These are phyloP conservation scores for Daboia siamensis DNA, from an alignment of 2,113 vertebrate species.

Conservation along the genomic window DNA sequence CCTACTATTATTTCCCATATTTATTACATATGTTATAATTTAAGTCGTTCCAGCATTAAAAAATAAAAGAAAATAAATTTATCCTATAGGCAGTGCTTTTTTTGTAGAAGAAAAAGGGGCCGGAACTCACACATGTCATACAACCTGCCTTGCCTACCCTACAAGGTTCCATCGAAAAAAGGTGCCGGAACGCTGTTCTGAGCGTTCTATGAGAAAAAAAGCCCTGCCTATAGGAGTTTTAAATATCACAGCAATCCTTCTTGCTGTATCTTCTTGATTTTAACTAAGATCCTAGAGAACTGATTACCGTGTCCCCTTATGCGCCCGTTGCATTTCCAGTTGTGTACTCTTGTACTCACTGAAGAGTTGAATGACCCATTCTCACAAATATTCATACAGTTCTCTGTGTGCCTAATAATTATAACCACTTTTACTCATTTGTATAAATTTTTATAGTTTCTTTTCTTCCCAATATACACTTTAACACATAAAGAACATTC, in stretches of 20 bases:
- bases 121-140: no score
- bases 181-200: no score
- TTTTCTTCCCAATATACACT: slow-evolving; percentile 27
- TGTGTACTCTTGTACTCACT: not conserved
- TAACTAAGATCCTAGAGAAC: not conserved
- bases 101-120: no score
- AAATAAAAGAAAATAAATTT: not conserved
- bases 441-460: not conserved
- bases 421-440: slow-evolving; percentile 32
- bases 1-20: slow-evolving; percentile 10
- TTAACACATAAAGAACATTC: slow-evolving; percentile 43
- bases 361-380: not conserved
- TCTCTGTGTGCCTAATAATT: slow-evolving; percentile 29
- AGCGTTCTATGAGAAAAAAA: no score
- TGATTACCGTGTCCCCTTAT: not conserved
- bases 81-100: no score
- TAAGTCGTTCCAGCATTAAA: not conserved
- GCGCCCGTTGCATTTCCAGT: not conserved
- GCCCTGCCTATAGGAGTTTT: no score
- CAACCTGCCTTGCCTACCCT: no score
- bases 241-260: no score
- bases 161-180: no score
- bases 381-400: not conserved
- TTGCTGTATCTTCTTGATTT: not conserved
- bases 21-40: not conserved